Conservation (phyloP, 2,888 invertebrate genomes). For the Lacanobia oleracea region DNA sequence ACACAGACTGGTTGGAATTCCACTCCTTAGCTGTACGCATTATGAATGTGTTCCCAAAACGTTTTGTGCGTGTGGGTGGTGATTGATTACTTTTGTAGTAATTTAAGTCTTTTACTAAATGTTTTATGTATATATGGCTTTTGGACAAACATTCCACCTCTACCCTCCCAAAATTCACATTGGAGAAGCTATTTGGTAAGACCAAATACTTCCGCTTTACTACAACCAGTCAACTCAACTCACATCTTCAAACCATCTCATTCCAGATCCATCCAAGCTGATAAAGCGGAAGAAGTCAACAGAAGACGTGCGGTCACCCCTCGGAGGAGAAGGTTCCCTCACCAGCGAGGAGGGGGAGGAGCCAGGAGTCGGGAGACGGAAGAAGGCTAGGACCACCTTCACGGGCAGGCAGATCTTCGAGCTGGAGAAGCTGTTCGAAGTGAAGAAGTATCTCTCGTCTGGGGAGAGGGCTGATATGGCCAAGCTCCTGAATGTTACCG, state of each 20-base stretch:
- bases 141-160: background rate
- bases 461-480: conserved; percentile 99
- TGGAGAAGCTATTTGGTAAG: too few relatives aligned
- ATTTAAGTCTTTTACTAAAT: too few relatives aligned
- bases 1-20: too few relatives aligned
- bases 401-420: conserved; percentile 99
- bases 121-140: background rate
- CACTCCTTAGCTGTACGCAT: too few relatives aligned
- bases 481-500: conserved; percentile 97
- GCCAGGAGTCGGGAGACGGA: conserved; percentile 90
- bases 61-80: too few relatives aligned
- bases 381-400: conserved; percentile 98
- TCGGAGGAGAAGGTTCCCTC: conserved; percentile 85
- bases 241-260: conserved; percentile 1
- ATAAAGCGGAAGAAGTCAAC: conserved; percentile 88
- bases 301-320: conserved; percentile 84
- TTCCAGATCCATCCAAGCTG: conserved; percentile 82
- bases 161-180: background rate
- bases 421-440: conserved; percentile 98
- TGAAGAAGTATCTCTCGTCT: conserved; percentile 98
- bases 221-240: background rate
- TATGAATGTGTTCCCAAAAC: too few relatives aligned
- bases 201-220: background rate
- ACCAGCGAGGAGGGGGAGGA: conserved; percentile 90
- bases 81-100: too few relatives aligned